Conservation (phyloP, 2,888 invertebrate genomes). For the Oscheius onirici region DNA sequence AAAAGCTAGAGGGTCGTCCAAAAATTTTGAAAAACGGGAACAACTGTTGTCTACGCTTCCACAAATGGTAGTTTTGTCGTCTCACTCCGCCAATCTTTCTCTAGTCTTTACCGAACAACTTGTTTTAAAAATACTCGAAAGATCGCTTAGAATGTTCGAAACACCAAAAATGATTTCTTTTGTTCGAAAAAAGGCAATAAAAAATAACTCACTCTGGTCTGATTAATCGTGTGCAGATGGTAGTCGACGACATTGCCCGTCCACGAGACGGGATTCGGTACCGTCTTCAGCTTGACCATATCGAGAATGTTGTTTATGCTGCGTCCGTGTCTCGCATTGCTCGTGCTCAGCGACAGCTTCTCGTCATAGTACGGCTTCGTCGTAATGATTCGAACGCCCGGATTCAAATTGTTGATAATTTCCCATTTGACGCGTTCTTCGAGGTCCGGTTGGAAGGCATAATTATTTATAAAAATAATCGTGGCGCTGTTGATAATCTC, state of each 20-base stretch:
- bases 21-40: too few relatives aligned
- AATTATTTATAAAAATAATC: constrained; percentile 98
- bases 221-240: constrained; percentile 96
- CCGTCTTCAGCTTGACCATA: constrained; percentile 92
- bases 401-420: constrained; percentile 73
- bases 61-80: too few relatives aligned
- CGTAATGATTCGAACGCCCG: constrained; percentile 89
- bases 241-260: constrained; percentile 98
- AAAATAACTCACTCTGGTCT: constrained; percentile 79
- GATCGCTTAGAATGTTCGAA: too few relatives aligned
- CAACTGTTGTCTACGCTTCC: too few relatives aligned
- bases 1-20: too few relatives aligned
- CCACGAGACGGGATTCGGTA: constrained; percentile 97
- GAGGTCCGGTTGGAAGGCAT: constrained; percentile 96
- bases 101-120: too few relatives aligned
- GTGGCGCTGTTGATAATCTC: constrained; percentile 83
- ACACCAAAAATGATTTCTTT: constrained; percentile 31
- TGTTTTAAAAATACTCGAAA: too few relatives aligned
- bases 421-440: constrained; percentile 80
- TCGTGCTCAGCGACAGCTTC: too few relatives aligned
- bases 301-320: constrained; percentile 94
- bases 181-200: neutral
- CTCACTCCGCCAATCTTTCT: too few relatives aligned
- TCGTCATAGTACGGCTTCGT: constrained; percentile 92
- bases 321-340: too few relatives aligned